Evolutionary conservation across 2,888 invertebrate genomes (phyloP).

Genomic region (Gryllus longicercus): DNA sequence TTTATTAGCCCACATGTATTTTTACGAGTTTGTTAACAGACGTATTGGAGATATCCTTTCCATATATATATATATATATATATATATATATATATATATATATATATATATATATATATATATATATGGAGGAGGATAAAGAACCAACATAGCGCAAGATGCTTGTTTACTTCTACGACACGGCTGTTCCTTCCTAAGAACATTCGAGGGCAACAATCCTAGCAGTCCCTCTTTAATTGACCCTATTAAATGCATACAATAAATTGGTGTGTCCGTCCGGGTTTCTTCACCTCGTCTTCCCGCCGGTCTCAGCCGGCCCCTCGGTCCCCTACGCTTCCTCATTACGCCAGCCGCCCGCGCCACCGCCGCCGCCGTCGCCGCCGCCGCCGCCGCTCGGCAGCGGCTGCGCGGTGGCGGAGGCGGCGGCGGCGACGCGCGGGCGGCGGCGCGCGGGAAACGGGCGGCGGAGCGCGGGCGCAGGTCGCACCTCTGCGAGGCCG

Average conservation of each 20-base stretch:
- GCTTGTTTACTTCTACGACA: too few relatives aligned
- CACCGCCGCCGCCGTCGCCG: slow-evolving; percentile 19
- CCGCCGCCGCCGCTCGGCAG: slow-evolving; percentile 21
- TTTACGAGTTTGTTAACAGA: too few relatives aligned
- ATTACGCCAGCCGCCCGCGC: slow-evolving; percentile 33
- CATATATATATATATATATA: too few relatives aligned
- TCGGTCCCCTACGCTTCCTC: slow-evolving; percentile 35
- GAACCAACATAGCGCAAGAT: too few relatives aligned
- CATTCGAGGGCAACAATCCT: background rate
- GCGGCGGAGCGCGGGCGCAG: background rate
- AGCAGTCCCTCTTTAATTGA: slow-evolving; percentile 30
- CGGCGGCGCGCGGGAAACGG: background rate
- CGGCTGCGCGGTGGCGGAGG: slow-evolving; percentile 12
- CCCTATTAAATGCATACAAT: slow-evolving; percentile 32
- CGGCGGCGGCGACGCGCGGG: background rate
- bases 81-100: too few relatives aligned
- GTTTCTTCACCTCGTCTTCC: slow-evolving; percentile 34
- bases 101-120: too few relatives aligned
- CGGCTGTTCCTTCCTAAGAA: too few relatives aligned
- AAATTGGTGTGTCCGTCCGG: slow-evolving; percentile 34
- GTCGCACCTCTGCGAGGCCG: too few relatives aligned
- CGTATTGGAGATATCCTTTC: too few relatives aligned
- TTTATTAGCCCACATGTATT: too few relatives aligned
- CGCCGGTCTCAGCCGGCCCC: slow-evolving; percentile 28
- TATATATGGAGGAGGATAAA: too few relatives aligned